Evolutionary conservation across 1,140 invertebrate species (phyloP).

Genomic region (Pteromalus puparum): DNA sequence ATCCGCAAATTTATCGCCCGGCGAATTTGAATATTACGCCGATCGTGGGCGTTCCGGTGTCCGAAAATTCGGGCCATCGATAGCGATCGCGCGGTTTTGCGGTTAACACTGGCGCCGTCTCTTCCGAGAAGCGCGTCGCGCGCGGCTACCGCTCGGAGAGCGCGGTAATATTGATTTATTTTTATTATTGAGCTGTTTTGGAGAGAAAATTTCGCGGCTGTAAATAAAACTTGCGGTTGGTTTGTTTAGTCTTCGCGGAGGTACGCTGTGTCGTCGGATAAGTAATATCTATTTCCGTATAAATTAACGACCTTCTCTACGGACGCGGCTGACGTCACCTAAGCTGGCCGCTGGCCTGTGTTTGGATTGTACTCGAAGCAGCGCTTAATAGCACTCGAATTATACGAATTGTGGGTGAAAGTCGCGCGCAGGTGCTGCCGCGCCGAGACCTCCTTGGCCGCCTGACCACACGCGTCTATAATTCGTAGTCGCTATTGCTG

Average conservation of each 20-base stretch:
- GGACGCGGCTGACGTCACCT: not conserved
- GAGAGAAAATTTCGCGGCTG: not conserved
- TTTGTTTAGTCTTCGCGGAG: not conserved
- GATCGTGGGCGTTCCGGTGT: not conserved
- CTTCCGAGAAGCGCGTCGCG: not conserved
- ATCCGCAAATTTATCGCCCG: not conserved
- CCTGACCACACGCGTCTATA: slow-evolving; percentile 32
- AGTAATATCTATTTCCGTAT: slow-evolving; percentile 29
- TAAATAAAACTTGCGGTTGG: not conserved
- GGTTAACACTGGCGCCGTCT: slow-evolving; percentile 32
- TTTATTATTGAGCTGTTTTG: slow-evolving; percentile 41
- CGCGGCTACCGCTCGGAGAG: not conserved
- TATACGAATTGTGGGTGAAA: slow-evolving; percentile 32
- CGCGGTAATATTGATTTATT: slow-evolving; percentile 29
- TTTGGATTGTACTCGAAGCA: slow-evolving; percentile 8
- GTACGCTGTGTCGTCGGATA: not conserved
- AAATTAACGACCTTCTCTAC: slow-evolving; percentile 27
- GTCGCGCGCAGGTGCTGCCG: not conserved
- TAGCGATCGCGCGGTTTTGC: slow-evolving; percentile 23
- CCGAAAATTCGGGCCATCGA: slow-evolving; percentile 18
- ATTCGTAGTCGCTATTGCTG: no score
- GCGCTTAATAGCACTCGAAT: slow-evolving; percentile 21
- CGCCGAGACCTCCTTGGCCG: not conserved
- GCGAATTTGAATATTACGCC: slow-evolving; percentile 8
- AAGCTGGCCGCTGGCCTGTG: no score